Evolutionary conservation across 2,113 vertebrate genomes (phyloP), one percentile per base, ranked within the genome.

Genomic region (Alethe castanea): DNA sequence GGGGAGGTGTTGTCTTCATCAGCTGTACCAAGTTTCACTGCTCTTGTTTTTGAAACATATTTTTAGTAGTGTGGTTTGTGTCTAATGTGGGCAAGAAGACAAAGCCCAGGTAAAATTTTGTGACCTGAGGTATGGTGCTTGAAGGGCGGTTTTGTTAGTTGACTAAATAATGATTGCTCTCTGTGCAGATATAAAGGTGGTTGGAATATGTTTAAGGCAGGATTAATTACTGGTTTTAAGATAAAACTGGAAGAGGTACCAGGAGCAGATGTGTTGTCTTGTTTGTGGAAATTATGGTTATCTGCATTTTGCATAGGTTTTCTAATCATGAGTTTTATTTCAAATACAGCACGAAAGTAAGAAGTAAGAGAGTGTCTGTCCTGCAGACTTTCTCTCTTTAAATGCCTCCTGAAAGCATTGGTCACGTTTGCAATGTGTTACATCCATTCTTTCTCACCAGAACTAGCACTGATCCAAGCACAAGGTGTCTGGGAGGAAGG

Each of bases 321-420:
- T 62, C 26, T 28, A 69, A 45, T 44, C 8, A 12, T 19, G 22
- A 28, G 47, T 59, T 50, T 79, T 33, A 33, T 72, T 86, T 77
- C 35, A 69, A 77, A 48, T 24, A 33, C 14, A 60, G n/a, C 18
- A 13, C 22, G 36, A 44, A 44, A 65, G 12, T 7, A 36, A 40
- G 31, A 61, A 45, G 28, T 11, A 47, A 62, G 12, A 24, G 10
- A 5, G 12, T 44, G 25, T 22, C n/a, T 66, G 24, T 73, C 29
- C 47, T 54, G 25, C 36, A 66, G 67, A 5, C 14, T 14, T 69
- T 5, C 8, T 60, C 23, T 66, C 35, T 69, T 57, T 22, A 61
- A 44, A 42, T 35, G 31, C 22, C 10, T 1, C 0, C 44, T 36
- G 48, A 20, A 42, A 60, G 42, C 53, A 19, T 3, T 1, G 2